A percentile compares a stretch with the other conserved stretches of the same genome.
phyloP scores from a whole-genome alignment of 2,888 invertebrate species.

The Nowickia ferox region DNA sequence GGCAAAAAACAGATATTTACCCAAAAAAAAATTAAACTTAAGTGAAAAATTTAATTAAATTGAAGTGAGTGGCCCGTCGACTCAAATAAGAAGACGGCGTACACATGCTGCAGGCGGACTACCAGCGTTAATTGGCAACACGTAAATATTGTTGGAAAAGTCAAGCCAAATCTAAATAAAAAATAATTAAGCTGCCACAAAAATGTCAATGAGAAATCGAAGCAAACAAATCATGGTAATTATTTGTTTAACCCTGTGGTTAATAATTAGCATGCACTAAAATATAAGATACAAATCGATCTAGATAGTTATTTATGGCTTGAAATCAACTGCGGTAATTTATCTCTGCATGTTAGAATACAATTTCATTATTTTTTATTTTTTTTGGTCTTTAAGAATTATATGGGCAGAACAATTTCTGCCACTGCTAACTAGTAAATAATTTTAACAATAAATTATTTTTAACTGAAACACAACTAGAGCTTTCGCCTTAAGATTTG shows the following conservation, averaged over 20 bases:
- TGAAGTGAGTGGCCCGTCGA: constrained; percentile 56
- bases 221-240: constrained; percentile 60
- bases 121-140: constrained; percentile 64
- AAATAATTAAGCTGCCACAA: constrained; percentile 24
- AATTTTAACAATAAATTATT: constrained; percentile 60
- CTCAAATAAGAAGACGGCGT: background rate
- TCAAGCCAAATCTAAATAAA: background rate
- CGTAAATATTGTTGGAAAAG: constrained; percentile 55
- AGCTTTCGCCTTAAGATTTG: constrained; percentile 63
- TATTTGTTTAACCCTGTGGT: constrained; percentile 50
- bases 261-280: background rate
- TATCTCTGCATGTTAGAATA: constrained; percentile 36
- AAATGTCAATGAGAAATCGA: constrained; percentile 62
- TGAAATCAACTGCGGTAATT: constrained; percentile 21
- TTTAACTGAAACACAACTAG: constrained; percentile 16
- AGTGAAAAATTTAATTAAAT: constrained; percentile 38
- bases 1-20: too few relatives aligned
- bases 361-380: constrained; percentile 19
- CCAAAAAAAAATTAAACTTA: too few relatives aligned
- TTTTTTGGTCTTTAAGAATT: background rate
- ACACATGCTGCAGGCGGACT: constrained; percentile 55
- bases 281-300: constrained; percentile 28
- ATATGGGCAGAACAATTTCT: constrained; percentile 46
- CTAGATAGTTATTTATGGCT: constrained; percentile 32
- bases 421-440: constrained; percentile 12